Base-by-base conservation (phyloP, 35 echinoderm and acorn worm species). In the Ptychodera flava region DNA sequence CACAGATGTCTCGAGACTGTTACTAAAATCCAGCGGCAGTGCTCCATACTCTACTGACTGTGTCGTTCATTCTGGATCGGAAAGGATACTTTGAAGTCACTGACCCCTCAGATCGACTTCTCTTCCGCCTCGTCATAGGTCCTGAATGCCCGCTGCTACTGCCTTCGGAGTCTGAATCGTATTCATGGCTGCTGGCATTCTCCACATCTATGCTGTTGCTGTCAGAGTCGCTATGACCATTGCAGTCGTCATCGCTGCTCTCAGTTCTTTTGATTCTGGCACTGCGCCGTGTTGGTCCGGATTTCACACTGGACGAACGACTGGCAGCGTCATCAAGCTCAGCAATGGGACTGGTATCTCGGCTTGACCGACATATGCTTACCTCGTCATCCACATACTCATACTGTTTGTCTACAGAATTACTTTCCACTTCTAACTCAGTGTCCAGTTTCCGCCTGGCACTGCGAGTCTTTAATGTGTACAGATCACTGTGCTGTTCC, bases 311-410 rank as follows among this genome's bases (percentile, higher is more conserved):
- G 6, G 45, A 64, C 45, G 22, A 64, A 22, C 22, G 45, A 22
- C 45, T 64, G 6, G 6, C 45, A 64, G 6, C 22, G 22, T 64
- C 45, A 64, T 64, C 45, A 12, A 22, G 22, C 22, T 92, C 91
- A 16, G 38, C 32, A 15, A 75, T 81, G 1, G 64, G 77, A 6
- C 89, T 33, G 16, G 82, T 33, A 16, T 83, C 82, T 30, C 82
- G 82, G 37, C 82, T 83, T 83, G 82, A 83, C 1, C 82, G 82
- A 88, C 92, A 94, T 77, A 94, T 90, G 37, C 92, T 94, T 1
- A 94, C 81, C 85, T 94, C 92, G 36, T 84, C 35, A 32, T 94
- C 92, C 31, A 94, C 84, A 16, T 85, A 87, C 79, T 94, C 92
- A 88, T 90, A 94, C 75, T 94, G 88, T 1, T 89, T 36, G 77